Evolutionary conservation across 2,888 invertebrate genomes (phyloP).

Genomic region (Drosophila anomalata): DNA sequence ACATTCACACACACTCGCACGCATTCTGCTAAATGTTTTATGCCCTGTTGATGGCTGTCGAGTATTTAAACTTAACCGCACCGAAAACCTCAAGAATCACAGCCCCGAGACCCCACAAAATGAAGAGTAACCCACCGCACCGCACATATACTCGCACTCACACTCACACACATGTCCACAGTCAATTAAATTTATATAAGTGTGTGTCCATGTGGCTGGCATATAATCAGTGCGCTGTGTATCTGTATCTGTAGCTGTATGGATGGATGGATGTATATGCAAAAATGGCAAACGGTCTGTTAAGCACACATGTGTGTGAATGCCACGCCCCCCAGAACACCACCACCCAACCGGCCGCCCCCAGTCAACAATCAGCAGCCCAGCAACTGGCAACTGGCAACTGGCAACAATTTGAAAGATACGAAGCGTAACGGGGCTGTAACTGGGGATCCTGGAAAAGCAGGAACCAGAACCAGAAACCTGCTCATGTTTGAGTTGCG

Average conservation of each 20-base stretch:
- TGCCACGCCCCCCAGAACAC: conserved; percentile 33
- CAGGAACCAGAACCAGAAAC: conserved; percentile 36
- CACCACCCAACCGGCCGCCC: conserved; percentile 26
- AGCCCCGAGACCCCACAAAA: conserved; percentile 56
- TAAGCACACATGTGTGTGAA: conserved; percentile 64
- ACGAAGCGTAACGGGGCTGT: conserved; percentile 70
- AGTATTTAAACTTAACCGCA: conserved; percentile 79
- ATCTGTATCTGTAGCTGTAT: conserved; percentile 20
- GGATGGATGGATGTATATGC: conserved; percentile 61
- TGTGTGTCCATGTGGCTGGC: conserved; percentile 46
- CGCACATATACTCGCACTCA: conserved; percentile 9
- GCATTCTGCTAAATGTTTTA: conserved; percentile 76
- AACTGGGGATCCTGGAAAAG: conserved; percentile 16
- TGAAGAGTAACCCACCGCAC: conserved; percentile 18
- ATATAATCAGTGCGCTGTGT: conserved; percentile 65
- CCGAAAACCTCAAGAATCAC: conserved; percentile 77
- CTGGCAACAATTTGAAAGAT: conserved; percentile 78
- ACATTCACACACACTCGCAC: conserved; percentile 46
- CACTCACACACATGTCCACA: conserved; percentile 67
- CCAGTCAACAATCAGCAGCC: conserved; percentile 62
- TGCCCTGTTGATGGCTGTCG: conserved; percentile 77
- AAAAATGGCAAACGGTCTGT: conserved; percentile 81
- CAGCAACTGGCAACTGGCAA: conserved; percentile 57
- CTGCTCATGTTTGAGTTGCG: conserved; percentile 64
- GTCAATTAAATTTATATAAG: conserved; percentile 70